Base-by-base conservation (phyloP, 2,113 vertebrate species). In the Climacteris rufus region DNA sequence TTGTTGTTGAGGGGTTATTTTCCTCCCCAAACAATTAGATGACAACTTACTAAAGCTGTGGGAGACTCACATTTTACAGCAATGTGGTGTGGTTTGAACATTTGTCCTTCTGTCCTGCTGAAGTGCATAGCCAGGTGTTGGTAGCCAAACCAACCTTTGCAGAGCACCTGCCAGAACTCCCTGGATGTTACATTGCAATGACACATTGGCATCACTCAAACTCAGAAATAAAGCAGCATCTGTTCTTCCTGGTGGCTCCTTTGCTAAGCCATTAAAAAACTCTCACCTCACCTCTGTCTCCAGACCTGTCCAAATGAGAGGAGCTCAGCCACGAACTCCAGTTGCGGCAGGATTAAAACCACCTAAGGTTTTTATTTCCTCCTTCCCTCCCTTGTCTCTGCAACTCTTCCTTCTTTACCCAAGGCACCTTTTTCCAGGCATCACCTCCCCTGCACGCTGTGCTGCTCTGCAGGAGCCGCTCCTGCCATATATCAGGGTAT, bases 1-100 rank as follows among this genome's bases (percentile, higher is more conserved):
- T 7, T 52, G 13, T 7, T 49, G 8, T 2, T 45, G 19, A 56
- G 28, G 4, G 3, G 1, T 13, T 33, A 52, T 52, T 10, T 5
- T 1, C 14, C 9, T 2, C 13, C 3, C 6, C 1, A 24, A 28
- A 17, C 10, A 3, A 31, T 31, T 53, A n/a, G 21, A 17, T 44
- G 49, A 49, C 8, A 75, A 11, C 6, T 25, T 6, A 2, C 2
- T 37, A 22, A 37, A 66, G 14, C 37, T 12, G 6, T 31, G 37
- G 40, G 33, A 75, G 25, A 23, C 19, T 70, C 42, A 42, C 10
- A 60, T n/a, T 23, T 22, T 33, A 68, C 37, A 74, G 69, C 40
- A 30, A 7, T 2, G 27, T 25, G 15, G 8, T 27, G 60, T 23
- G 21, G 31, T 40, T 60, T 37, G 40, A 40, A 40, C 64, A 49